These are phyloP conservation scores for Pachyramphus minor DNA, from an alignment of 2,113 vertebrate species.

Conservation along the genomic window DNA sequence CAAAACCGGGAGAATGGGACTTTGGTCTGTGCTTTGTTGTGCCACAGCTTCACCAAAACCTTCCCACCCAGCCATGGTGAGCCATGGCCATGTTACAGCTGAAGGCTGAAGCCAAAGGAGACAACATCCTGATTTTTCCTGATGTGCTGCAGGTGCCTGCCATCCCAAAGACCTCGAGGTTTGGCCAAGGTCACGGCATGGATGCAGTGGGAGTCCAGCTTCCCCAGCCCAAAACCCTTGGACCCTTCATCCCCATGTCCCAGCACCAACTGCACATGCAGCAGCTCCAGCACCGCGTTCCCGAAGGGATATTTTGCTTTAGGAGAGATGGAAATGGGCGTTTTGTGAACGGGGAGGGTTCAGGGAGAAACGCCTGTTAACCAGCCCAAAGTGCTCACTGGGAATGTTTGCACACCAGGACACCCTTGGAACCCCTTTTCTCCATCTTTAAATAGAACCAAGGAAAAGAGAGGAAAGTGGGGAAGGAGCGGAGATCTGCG, in stretches of 20 bases:
- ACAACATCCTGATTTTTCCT: not conserved
- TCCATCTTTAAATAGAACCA: not conserved
- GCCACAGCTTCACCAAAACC: not conserved
- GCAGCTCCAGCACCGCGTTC: not conserved
- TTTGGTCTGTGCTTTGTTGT: fast-evolving
- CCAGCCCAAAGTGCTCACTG: fast-evolving
- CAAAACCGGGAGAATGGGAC: fast-evolving
- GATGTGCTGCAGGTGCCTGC: not conserved
- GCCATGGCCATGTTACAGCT: not conserved
- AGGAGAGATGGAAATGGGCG: not conserved
- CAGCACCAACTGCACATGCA: fast-evolving
- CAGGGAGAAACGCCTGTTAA: not conserved
- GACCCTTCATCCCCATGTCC: not conserved
- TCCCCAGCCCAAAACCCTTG: not conserved
- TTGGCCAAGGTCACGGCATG: not conserved
- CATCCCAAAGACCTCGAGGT: fast-evolving
- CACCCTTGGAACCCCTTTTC: not conserved
- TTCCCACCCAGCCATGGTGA: not conserved
- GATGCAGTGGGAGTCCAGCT: fast-evolving
- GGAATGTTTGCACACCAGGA: not conserved
- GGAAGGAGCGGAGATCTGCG: not conserved
- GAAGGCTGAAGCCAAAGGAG: not conserved
- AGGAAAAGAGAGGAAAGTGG: fast-evolving
- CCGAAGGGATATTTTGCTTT: not conserved
- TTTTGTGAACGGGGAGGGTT: not conserved